Conservation (phyloP, 2,797 vertebrate species). For the Hozukius guyotensis region DNA sequence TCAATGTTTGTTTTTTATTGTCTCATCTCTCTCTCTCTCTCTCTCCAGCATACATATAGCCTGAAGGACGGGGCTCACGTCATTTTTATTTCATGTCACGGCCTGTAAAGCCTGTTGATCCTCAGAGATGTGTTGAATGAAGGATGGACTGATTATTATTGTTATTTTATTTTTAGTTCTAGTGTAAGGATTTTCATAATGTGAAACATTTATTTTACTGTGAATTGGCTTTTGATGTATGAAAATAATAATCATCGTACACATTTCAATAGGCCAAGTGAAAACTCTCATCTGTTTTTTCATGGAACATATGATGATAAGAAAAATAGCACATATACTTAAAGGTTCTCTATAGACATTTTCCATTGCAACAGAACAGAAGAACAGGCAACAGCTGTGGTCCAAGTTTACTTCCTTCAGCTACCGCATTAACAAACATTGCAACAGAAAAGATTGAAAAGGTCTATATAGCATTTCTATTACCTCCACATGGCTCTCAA, state of each 20-base stretch:
- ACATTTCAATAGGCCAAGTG: background rate
- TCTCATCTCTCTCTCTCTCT: constrained; percentile 6
- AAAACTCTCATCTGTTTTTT: background rate
- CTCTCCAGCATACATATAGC: background rate
- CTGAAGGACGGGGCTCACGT: background rate
- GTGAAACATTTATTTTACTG: background rate
- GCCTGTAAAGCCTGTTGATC: constrained; percentile 33
- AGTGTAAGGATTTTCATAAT: no score
- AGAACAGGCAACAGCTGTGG: no score
- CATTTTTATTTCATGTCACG: constrained; percentile 3
- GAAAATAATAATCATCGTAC: background rate
- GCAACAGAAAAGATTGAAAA: no score
- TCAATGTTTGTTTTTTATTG: constrained; percentile 74
- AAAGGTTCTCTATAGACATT: background rate
- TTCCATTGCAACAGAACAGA: no score
- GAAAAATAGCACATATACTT: background rate
- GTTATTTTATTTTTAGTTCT: no score
- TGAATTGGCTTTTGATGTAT: background rate
- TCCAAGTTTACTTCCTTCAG: no score
- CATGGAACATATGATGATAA: background rate
- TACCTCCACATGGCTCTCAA: no score
- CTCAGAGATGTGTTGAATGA: background rate
- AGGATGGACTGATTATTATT: background rate
- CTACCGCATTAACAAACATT: no score
- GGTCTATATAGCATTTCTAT: no score